Percentiles rank a stretch among this genome's conserved stretches.
These are phyloP conservation scores for Alethe castanea DNA, from an alignment of 2,113 vertebrate genomes.

Conservation along the genomic window DNA sequence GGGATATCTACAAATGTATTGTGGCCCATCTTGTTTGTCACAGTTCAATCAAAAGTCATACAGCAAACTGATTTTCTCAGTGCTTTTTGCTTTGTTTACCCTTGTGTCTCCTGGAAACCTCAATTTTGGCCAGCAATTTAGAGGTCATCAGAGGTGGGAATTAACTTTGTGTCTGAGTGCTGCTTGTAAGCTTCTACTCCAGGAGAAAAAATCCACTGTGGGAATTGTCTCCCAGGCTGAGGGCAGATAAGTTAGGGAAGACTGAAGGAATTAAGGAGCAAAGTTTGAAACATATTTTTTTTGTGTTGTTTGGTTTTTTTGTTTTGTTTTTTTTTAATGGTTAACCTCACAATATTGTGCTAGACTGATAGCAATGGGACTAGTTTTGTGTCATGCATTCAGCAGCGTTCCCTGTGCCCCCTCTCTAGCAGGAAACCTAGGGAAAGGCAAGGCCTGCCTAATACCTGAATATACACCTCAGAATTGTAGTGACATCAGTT, in stretches of 20 bases:
- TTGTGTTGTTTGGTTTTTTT: neutral
- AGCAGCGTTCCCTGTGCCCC: neutral
- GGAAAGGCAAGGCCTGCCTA: neutral
- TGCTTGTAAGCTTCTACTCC: neutral
- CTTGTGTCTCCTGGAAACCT: neutral
- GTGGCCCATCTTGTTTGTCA: neutral
- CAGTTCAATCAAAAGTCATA: neutral
- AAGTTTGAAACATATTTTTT: neutral
- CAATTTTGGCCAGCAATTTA: neutral
- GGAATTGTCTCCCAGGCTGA: neutral
- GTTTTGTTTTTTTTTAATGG: neutral
- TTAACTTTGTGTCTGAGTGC: neutral
- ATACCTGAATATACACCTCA: neutral
- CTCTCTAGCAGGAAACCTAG: neutral
- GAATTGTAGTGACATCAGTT: neutral
- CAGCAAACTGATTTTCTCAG: neutral
- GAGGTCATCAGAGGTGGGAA: neutral
- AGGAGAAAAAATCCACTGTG: neutral
- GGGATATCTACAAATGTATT: neutral
- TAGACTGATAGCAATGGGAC: accelerated
- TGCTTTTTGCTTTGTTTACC: neutral
- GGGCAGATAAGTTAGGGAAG: neutral
- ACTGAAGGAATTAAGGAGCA: neutral
- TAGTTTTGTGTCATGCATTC: neutral
- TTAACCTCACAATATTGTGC: neutral